Conservation (phyloP, 2,113 vertebrate species). For the Excalfactoria chinensis region DNA sequence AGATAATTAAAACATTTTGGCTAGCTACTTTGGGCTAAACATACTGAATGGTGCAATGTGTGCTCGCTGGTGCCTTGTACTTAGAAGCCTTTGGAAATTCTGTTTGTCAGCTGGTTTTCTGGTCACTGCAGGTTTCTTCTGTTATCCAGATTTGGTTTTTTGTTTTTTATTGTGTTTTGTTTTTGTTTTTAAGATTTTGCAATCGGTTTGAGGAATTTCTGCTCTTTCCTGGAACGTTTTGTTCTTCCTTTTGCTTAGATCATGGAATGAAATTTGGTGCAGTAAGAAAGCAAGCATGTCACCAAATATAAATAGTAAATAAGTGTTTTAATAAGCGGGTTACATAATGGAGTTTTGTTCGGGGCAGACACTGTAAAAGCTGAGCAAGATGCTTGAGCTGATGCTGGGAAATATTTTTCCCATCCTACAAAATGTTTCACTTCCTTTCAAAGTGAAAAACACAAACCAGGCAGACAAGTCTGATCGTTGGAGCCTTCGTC, state of each 20-base stretch:
- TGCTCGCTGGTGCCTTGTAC: background rate
- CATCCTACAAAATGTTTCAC: background rate
- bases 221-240: background rate
- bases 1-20: conserved; percentile 36
- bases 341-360: background rate
- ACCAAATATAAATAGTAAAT: background rate
- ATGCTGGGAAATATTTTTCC: background rate
- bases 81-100: conserved; percentile 18
- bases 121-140: conserved; percentile 15
- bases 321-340: background rate
- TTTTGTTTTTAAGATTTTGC: background rate
- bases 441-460: background rate
- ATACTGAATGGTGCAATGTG: background rate
- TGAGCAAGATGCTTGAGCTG: background rate
- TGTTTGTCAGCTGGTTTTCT: conserved; percentile 11
- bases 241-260: background rate
- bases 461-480: background rate
- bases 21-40: conserved; percentile 1
- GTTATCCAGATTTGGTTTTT: background rate
- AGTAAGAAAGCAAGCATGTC: background rate
- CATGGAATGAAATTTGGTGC: background rate
- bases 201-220: background rate
- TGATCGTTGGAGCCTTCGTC: background rate
- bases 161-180: background rate
- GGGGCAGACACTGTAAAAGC: background rate